Evolutionary conservation across 2,888 invertebrate genomes (phyloP).

Genomic region (Clusia tigrina): DNA sequence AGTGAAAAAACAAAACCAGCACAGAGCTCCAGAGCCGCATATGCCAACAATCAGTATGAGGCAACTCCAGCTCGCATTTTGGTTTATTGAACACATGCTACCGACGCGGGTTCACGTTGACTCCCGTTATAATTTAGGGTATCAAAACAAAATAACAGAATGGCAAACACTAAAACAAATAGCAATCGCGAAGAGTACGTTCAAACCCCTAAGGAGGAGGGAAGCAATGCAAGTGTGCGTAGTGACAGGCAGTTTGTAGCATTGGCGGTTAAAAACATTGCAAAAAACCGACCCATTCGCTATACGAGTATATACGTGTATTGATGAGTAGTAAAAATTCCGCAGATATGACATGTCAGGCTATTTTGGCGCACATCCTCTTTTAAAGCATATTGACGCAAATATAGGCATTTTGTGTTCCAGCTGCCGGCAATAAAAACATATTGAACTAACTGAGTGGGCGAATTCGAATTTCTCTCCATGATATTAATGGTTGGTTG

Average conservation of each 20-base stretch:
- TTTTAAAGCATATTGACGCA: too few relatives aligned
- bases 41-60: slow-evolving; percentile 36
- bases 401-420: too few relatives aligned
- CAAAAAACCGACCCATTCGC: too few relatives aligned
- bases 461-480: too few relatives aligned
- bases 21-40: slow-evolving; percentile 36
- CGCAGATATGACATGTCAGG: too few relatives aligned
- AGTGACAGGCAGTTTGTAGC: not conserved
- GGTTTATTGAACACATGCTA: slow-evolving; percentile 26
- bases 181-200: not conserved
- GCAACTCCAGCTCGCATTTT: slow-evolving; percentile 35
- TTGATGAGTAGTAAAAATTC: too few relatives aligned
- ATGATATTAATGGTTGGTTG: too few relatives aligned
- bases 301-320: too few relatives aligned
- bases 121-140: not conserved
- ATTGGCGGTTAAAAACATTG: too few relatives aligned
- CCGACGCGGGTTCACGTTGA: not conserved
- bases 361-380: too few relatives aligned
- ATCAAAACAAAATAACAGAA: slow-evolving; percentile 11
- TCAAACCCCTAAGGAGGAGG: not conserved
- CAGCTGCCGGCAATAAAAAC: too few relatives aligned
- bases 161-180: not conserved
- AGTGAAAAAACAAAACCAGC: not conserved
- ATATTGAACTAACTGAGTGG: too few relatives aligned
- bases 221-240: not conserved